Evolutionary conservation across 2,888 invertebrate species (phyloP), one percentile per base, ranked within the genome.

Genomic region (Ariolimax columbianus): DNA sequence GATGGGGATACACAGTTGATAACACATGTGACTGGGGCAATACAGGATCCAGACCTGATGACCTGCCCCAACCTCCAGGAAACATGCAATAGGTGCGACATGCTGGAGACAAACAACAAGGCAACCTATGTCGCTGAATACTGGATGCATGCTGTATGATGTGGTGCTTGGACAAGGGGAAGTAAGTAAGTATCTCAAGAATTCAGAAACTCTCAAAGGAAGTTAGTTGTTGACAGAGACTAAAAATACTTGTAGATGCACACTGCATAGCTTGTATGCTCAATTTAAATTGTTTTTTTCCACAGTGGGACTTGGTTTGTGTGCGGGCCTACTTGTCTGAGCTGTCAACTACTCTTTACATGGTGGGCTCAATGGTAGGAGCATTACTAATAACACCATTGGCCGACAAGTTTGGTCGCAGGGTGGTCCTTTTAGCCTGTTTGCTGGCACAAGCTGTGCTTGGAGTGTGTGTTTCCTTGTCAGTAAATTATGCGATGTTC

Each of bases 301-400:
- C 88, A 30, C 91, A 92, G 92, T 92, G 91, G 91, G 86, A 92
- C 85, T 86, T 92, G 17, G 92, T 92, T 4, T 92, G 92, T 87
- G 87, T 87, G 11, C 77, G 88, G 19, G 88, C 89, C 55, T 92
- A 91, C 82, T 84, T 92, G 63, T 89, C 90, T 30, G 91, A 91
- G 38, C 87, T 92, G 36, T 90, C 91, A 7, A 90, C 91, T n/a
- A 91, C 92, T 1, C 86, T 92, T 72, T 92, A 91, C 87, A 91
- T 92, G 91, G 85, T 90, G 11, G 92, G 92, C 6, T 89, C 89
- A 51, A 88, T 90, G n/a, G 30, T 88, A 30, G 92, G 92, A 11
- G 91, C 91, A 11, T 68, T 91, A 23, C 51, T 90, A 38, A 87
- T 92, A 36, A 89, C 91, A 11, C 91, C 91, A 9, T 70, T 92